Conservation (phyloP, 2,888 invertebrate species). For the Xiphydria camelus region DNA sequence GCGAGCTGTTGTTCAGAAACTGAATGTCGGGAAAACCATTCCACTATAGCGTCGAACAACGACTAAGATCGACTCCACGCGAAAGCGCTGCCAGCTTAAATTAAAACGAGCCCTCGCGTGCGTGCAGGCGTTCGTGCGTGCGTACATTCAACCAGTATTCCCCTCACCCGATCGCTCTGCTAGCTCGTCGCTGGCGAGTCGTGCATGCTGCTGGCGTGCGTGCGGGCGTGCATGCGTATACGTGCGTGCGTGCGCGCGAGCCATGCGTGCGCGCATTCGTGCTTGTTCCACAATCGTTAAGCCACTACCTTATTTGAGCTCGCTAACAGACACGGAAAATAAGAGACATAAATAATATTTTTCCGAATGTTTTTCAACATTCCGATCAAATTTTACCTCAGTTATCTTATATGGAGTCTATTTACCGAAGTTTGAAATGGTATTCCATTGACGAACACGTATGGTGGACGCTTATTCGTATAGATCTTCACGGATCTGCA, state of each 20-base stretch:
- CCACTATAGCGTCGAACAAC: too few species aligned
- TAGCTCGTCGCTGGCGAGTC: constrained; percentile 4
- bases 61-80: too few species aligned
- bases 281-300: constrained; percentile 35
- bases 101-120: constrained; percentile 15
- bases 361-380: too few species aligned
- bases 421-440: too few species aligned
- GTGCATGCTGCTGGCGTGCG: constrained; percentile 22
- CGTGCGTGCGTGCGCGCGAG: constrained; percentile 28
- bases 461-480: too few species aligned
- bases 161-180: background rate
- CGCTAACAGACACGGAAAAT: background rate
- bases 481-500: too few species aligned
- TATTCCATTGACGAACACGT: too few species aligned
- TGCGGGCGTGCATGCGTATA: constrained; percentile 26
- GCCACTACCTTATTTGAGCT: constrained; percentile 6
- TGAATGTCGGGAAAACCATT: too few species aligned
- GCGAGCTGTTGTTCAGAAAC: too few species aligned
- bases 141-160: constrained; percentile 9
- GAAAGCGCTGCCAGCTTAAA: background rate
- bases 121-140: constrained; percentile 24
- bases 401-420: too few species aligned
- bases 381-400: too few species aligned
- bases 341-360: too few species aligned
- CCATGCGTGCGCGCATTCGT: constrained; percentile 36